Evolutionary conservation across 1,140 invertebrate genomes (phyloP), one percentile per base, ranked within the genome.

Genomic region (Drosophila nebulosa): DNA sequence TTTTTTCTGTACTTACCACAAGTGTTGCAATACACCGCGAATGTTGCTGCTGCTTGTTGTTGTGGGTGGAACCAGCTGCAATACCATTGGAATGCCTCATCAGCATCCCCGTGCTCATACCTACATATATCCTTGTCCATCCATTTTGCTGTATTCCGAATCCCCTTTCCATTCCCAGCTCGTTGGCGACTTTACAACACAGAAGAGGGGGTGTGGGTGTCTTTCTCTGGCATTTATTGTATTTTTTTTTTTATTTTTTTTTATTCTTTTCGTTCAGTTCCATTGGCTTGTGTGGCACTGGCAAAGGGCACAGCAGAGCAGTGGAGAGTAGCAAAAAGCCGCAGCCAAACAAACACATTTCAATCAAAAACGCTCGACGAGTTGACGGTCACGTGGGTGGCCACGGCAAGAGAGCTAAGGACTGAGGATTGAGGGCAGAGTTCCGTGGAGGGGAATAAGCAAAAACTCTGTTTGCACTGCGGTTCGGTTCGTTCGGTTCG

Each of bases 311-410:
- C 21, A 42, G 39, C 53, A 42, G 35, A 1, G 4, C 10, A 32
- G 21, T 2, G 39, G 3, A 26, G 7, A 12, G n/a, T 14, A 21
- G n/a, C 36, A 61, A 64, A 67, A 78, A 80, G 70, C 74, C 74
- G 67, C 78, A 81, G 83, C 74, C 78, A 81, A 86, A 88, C 83
- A 86, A 86, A 81, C 83, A 86, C 78, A 88, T 86, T 86, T 86
- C 78, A 86, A 86, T 86, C 83, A 81, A 81, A 86, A 81, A 69
- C 52, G 68, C 59, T 63, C 69, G 69, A 81, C 77, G 65, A 65
- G 65, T 64, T 64, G 65, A 62, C 59, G 64, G 65, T 64, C 59
- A 72, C 79, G 81, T 80, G 78, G 83, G 70, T 74, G 78, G 69
- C 55, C 69, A 66, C 78, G 72, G 18, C 14, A 55, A 30, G 16